Evolutionary conservation across 2,797 vertebrate genomes (phyloP).

Genomic region (Lemur catta): DNA sequence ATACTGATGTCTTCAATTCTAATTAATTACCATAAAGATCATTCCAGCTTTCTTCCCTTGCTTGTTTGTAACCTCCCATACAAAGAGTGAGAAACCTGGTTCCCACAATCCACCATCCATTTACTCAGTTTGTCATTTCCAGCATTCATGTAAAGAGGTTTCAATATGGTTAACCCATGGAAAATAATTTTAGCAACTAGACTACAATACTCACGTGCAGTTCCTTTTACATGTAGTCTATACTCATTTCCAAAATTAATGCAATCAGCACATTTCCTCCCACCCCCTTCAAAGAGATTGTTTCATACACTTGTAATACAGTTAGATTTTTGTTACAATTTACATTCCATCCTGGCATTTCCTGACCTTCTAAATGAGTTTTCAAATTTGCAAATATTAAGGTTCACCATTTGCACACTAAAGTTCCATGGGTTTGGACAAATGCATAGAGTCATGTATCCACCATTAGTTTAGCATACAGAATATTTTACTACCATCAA

Average conservation of each 20-base stretch:
- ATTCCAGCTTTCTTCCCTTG: not conserved
- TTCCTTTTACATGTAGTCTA: not conserved
- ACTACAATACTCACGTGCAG: not conserved
- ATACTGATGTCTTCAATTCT: not conserved
- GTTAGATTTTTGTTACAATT: not conserved
- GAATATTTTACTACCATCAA: not conserved
- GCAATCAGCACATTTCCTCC: not conserved
- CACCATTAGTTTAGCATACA: not conserved
- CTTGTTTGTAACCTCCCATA: not conserved
- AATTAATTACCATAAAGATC: not conserved
- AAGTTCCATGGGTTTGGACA: not conserved
- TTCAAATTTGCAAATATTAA: not conserved
- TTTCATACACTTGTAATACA: not conserved
- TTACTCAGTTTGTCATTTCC: not conserved
- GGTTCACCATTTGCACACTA: not conserved
- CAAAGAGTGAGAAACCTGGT: not conserved
- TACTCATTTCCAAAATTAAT: not conserved
- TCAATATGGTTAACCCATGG: not conserved
- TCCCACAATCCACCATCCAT: not conserved
- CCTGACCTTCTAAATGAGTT: not conserved
- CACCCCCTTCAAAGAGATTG: not conserved
- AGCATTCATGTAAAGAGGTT: not conserved
- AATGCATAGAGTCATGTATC: not conserved
- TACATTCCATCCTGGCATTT: not conserved
- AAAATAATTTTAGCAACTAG: conserved; percentile 2